Evolutionary conservation across 2,113 vertebrate species (phyloP), one percentile per base, ranked within the genome.

Genomic region (Hemiprocne comata): DNA sequence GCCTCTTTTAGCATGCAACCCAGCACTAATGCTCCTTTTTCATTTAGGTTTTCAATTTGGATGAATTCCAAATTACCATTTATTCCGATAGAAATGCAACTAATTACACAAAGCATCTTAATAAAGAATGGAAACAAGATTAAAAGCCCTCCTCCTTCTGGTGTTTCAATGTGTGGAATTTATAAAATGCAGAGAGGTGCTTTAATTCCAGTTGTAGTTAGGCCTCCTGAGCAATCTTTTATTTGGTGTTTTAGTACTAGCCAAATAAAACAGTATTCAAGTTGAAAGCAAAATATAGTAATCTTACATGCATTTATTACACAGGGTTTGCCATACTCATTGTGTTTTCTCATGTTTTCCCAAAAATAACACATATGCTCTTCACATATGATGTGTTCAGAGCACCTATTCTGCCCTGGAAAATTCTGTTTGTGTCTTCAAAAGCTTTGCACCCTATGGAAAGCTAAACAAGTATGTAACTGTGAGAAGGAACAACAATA

Each of bases 31-130:
- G 82, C 90, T 97, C 81, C 84, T 97, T 97, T 98, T 98, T 97
- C 96, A 98, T 98, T 98, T 97, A 97, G 97, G 94, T 89, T 97
- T 98, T 98, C 96, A 98, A 98, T 98, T 98, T 98, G 98, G 98
- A 98, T 96, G 97, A 97, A 97, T 98, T 98, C 98, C 98, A 99
- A 98, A 98, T 98, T 92, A 96, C 97, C 97, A 96, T 98, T 98
- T 98, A 98, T 98, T 98, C 98, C 97, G 94, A 97, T 96, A 96
- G 98, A 98, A 98, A 97, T 48, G 77, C 93, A 95, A 95, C 96
- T 98, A 98, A 98, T 98, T 98, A 98, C 95, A 95, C 96, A 97
- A 97, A 97, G 96, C 92, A 86, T 98, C 97, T 98, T 97, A 97
- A 97, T 97, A 96, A 97, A 97, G 96, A 97, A 97, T 96, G 95